Percentiles rank a stretch among this genome's conserved stretches.
Evolutionary conservation across 2,888 invertebrate genomes (phyloP).

Genomic region (Muschampia plurimacula): DNA sequence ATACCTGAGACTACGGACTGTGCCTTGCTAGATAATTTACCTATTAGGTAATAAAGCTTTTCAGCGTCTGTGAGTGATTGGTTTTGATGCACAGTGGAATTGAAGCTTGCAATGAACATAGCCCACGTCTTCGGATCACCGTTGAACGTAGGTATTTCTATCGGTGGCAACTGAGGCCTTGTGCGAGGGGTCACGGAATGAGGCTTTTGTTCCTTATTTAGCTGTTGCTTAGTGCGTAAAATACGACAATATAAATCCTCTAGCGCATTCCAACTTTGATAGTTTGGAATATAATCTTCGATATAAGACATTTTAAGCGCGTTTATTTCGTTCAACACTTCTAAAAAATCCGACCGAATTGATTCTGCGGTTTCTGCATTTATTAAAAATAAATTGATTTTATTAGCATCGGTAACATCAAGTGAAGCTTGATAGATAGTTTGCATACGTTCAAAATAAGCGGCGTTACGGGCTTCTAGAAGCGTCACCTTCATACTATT

Average conservation of each 20-base stretch:
- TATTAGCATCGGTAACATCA: neutral
- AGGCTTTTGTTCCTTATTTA: neutral
- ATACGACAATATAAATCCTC: neutral
- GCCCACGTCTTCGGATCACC: neutral
- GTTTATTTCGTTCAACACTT: neutral
- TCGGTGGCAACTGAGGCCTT: neutral
- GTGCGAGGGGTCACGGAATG: neutral
- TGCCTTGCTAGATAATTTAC: slow-evolving; percentile 41
- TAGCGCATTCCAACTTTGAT: neutral
- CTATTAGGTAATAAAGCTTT: slow-evolving; percentile 40
- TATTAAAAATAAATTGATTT: neutral
- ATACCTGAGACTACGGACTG: slow-evolving; percentile 34
- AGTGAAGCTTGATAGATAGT: neutral
- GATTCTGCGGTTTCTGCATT: neutral
- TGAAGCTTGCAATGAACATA: neutral
- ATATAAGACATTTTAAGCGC: neutral
- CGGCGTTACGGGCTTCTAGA: neutral
- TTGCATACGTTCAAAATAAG: slow-evolving; percentile 8
- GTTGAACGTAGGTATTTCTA: slow-evolving; percentile 6
- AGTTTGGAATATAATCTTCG: neutral
- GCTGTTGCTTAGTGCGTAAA: neutral
- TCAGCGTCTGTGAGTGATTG: slow-evolving; percentile 29
- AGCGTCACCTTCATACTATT: neutral
- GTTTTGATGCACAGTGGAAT: neutral
- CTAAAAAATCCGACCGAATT: neutral